Base-by-base conservation (phyloP, 1,140 invertebrate genomes). In the Drosophila sp. region DNA sequence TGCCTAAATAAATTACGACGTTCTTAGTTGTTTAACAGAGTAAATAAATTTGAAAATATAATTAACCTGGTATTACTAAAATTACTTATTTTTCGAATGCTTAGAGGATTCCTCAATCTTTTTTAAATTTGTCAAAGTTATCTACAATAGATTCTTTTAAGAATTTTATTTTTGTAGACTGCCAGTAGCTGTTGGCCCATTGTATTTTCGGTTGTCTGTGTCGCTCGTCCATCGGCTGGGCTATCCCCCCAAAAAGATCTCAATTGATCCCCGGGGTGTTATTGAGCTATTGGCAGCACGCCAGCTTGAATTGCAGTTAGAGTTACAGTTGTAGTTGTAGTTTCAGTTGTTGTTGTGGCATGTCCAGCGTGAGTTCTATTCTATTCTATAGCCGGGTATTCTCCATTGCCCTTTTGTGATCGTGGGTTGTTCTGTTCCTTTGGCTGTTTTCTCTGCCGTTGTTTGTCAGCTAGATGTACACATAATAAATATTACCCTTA, bases 231-330 rank as follows among this genome's bases (percentile, higher is more conserved):
- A 36, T 40, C 38, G n/a, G 40, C 7, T 32, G 51, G 73, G 36
- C 80, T 84, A 84, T 84, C 81, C 81, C 81, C 72, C 76, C 56
- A 77, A 80, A 84, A 74, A 80, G 77, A 84, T 84, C 80, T 83
- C 81, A 84, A 86, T 84, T 84, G 80, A 82, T 84, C 77, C 80
- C 80, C 73, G 81, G 81, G 81, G 81, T 84, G 80, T 86, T 84
- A 84, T 84, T 86, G 81, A 84, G 81, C 80, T 84, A 80, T 84
- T 84, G 81, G 80, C 80, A 80, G 72, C 76, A 80, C 75, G 80
- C 80, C 80, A 83, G 48, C 51, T 29, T 32, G 34, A 65, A n/a
- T 36, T 59, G 21, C 25, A 58, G 40, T 16, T 5, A n/a, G 9
- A 36, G 32, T 40, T 2, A 8, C 14, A 38, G 29, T 45, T n/a